Base-by-base conservation (phyloP, 2,888 invertebrate genomes). In the Eupithecia pulchellata region DNA sequence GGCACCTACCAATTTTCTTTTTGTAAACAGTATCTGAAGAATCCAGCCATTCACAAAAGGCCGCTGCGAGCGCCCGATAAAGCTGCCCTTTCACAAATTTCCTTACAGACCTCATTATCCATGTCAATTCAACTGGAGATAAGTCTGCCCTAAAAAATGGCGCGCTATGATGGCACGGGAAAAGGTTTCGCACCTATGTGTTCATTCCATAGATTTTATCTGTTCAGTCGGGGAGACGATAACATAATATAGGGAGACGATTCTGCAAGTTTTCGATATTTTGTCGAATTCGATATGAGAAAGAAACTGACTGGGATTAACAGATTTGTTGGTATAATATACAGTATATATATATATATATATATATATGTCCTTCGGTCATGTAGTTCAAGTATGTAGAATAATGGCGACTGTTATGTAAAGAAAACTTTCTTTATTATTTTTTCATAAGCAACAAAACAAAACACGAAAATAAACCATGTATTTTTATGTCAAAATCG, bases 81-180 rank as follows among this genome's bases (percentile, higher is more conserved):
- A 66, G 62, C 32, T 52, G 68, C 25, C 69, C 61, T 66, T 70
- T 57, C 55, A 66, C 62, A 42, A 70, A 57, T 66, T 63, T 66
- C 52, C 47, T 52, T 34, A 30, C 13, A 60, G 61, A 65, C 29
- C 60, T 68, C 68, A 71, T 74, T 67, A 69, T 72, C 67, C 62
- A 57, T 29, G 66, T 60, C 57, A 65, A 62, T 64, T 72, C 57
- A 69, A 62, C 64, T 57, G 69, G 14, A 69, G 66, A 61, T 66
- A 70, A 72, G 60, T 66, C 70, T 47, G 52, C 66, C 69, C n/a
- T 66, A 70, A 75, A 73, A 73, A 72, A 68, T 70, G 74, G 70
- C 55, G 42, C 30, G 64, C 57, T 66, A 66, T 70, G 68, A 72
- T 61, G 47, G 57, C 52, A 60, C 42, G 62, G 67, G 9, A 68